These are phyloP conservation scores for Dromas ardeola DNA, from an alignment of 2,113 vertebrate species.

Conservation along the genomic window DNA sequence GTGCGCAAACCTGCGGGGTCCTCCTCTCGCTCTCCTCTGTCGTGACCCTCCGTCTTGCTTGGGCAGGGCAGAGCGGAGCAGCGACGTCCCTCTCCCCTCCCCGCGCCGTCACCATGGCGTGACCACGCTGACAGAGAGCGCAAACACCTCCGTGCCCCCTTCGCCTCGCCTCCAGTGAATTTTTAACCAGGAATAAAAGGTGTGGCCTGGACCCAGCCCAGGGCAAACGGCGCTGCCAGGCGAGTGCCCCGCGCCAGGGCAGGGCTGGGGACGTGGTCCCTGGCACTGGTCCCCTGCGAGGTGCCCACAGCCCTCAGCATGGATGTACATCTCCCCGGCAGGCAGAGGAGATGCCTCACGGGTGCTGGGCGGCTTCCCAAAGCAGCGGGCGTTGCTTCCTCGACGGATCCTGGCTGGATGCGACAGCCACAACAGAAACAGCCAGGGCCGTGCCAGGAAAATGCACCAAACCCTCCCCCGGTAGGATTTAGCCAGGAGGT, in stretches of 20 bases:
- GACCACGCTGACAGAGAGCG: not conserved
- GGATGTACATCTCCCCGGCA: not conserved
- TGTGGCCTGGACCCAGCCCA: not conserved
- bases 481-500: not conserved
- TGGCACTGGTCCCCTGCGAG: rapidly evolving
- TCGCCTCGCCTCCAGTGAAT: not conserved
- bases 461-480: not conserved
- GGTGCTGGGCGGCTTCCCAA: not conserved
- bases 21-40: not conserved
- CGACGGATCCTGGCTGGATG: not conserved
- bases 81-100: not conserved
- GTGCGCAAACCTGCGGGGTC: not conserved
- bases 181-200: constrained; percentile 41
- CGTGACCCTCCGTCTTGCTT: not conserved
- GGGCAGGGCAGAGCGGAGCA: not conserved
- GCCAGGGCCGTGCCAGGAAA: not conserved
- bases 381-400: not conserved
- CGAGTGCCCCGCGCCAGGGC: rapidly evolving
- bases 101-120: rapidly evolving
- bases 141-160: not conserved
- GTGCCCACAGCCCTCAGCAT: not conserved
- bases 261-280: not conserved
- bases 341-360: not conserved
- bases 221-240: rapidly evolving
- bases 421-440: not conserved